Percentiles rank a stretch among this genome's conserved stretches.
Evolutionary conservation across 2,888 invertebrate species (phyloP).

Genomic region (Caenorhabditis sp.): DNA sequence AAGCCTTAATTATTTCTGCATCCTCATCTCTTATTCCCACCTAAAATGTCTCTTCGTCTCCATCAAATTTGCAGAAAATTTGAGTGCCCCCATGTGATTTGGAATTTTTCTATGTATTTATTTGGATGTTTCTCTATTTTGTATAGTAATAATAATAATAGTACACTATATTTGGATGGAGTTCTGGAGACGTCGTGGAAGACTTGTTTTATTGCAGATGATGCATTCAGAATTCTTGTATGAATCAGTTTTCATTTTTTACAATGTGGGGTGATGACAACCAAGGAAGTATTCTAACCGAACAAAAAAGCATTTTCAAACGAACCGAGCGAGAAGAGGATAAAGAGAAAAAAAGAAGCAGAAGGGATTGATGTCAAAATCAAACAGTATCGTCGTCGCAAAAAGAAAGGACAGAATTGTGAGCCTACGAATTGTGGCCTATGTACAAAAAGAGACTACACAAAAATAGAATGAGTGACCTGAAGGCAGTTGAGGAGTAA

Average conservation of each 20-base stretch:
- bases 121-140: constrained; percentile 28
- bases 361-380: constrained; percentile 2
- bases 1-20: constrained; percentile 12
- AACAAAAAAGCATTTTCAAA: constrained; percentile 38
- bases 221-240: constrained; percentile 1
- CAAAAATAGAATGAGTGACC: constrained; percentile 24
- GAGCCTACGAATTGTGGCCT: constrained; percentile 64
- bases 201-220: constrained; percentile 17
- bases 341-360: neutral
- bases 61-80: constrained; percentile 9
- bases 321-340: constrained; percentile 27
- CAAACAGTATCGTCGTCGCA: constrained; percentile 23
- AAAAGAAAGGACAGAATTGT: constrained; percentile 27
- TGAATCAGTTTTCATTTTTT: constrained; percentile 40
- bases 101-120: constrained; percentile 37
- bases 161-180: constrained; percentile 50
- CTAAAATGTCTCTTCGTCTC: too few species aligned
- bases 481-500: constrained; percentile 51
- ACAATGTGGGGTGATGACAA: constrained; percentile 35
- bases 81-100: constrained; percentile 32
- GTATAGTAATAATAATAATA: constrained; percentile 27
- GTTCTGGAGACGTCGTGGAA: constrained; percentile 10
- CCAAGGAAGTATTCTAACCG: constrained; percentile 57
- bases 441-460: constrained; percentile 56
- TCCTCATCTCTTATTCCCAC: neutral